Evolutionary conservation across 1,140 invertebrate genomes (phyloP).

Genomic region (Drosophila insularis): DNA sequence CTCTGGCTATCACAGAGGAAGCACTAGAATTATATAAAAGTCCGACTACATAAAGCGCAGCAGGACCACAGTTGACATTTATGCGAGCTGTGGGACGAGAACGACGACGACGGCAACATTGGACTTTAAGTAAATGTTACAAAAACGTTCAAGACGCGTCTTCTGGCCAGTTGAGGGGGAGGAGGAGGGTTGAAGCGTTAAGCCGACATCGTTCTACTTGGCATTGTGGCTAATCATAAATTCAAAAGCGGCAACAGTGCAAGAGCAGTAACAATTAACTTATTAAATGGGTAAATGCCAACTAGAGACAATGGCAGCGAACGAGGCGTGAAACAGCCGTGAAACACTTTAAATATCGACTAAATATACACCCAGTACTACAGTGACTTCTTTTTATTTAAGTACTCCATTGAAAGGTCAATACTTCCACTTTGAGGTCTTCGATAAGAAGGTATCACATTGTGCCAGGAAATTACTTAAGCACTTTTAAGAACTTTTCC

Average conservation of each 20-base stretch:
- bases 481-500: neutral
- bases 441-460: neutral
- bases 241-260: constrained; percentile 76
- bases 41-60: constrained; percentile 74
- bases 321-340: constrained; percentile 40
- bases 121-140: constrained; percentile 58
- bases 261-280: constrained; percentile 77
- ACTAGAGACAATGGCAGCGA: constrained; percentile 32
- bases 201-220: constrained; percentile 26
- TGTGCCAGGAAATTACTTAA: neutral
- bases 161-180: neutral
- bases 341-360: neutral
- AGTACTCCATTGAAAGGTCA: neutral
- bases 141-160: constrained; percentile 26
- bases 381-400: too few species aligned
- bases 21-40: constrained; percentile 76
- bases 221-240: constrained; percentile 68
- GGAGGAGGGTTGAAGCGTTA: neutral
- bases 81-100: constrained; percentile 49
- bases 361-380: neutral
- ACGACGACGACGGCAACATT: constrained; percentile 15
- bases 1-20: constrained; percentile 54
- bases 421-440: neutral
- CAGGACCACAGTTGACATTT: constrained; percentile 74
- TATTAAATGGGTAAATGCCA: constrained; percentile 65